phyloP scores from a whole-genome alignment of 2,797 vertebrate genomes.

The Hylomyscus alleni region DNA sequence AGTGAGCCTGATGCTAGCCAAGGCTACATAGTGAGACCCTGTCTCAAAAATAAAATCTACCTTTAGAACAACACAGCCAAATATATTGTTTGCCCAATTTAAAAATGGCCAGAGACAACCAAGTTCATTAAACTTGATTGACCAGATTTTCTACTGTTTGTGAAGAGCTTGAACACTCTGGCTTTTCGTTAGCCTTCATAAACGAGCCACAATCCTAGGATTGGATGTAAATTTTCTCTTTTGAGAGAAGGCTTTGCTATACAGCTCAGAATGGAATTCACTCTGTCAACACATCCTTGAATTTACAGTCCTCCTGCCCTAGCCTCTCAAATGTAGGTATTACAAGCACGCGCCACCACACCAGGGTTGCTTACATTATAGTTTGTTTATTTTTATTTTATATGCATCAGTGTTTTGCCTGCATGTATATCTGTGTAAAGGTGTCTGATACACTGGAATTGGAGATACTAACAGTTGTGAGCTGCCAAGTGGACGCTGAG shows the following conservation, averaged over 20 bases:
- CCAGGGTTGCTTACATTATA: not conserved
- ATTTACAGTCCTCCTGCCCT: not conserved
- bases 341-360: not conserved
- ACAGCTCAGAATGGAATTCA: not conserved
- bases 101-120: not conserved
- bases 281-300: not conserved
- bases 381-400: not conserved
- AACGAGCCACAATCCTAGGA: not conserved
- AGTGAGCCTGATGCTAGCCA: not conserved
- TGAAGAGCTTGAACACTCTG: not conserved
- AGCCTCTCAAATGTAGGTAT: not conserved
- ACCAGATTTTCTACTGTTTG: not conserved
- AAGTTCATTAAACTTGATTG: not conserved
- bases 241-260: not conserved
- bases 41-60: not conserved
- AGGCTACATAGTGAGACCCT: not conserved
- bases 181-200: not conserved
- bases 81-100: not conserved
- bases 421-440: not conserved
- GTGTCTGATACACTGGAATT: not conserved
- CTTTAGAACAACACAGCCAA: not conserved
- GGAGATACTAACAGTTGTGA: not conserved
- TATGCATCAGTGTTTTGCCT: not conserved
- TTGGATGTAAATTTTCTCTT: not conserved
- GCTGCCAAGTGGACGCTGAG: not conserved